Evolutionary conservation across 2,888 invertebrate genomes (phyloP).

Genomic region (Harpalus rubripes): DNA sequence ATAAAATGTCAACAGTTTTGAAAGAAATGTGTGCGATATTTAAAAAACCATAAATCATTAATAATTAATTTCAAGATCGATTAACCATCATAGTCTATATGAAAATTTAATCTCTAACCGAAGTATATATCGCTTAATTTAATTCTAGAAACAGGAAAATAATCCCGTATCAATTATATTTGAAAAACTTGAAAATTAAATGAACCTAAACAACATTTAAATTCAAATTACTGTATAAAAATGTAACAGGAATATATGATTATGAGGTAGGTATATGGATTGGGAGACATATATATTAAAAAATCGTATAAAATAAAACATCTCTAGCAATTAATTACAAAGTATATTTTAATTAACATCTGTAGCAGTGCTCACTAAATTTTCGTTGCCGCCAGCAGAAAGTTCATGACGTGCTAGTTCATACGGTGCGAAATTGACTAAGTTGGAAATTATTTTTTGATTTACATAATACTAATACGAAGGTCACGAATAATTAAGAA

Average conservation of each 20-base stretch:
- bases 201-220: constrained; percentile 42
- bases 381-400: constrained; percentile 13
- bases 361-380: constrained; percentile 41
- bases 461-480: neutral
- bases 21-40: neutral
- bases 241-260: constrained; percentile 30
- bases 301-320: constrained; percentile 51
- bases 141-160: constrained; percentile 36
- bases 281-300: constrained; percentile 36
- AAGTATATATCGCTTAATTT: constrained; percentile 39
- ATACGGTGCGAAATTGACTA: neutral
- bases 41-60: constrained; percentile 23
- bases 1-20: constrained; percentile 24
- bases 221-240: constrained; percentile 47
- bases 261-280: constrained; percentile 41
- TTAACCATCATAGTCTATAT: neutral
- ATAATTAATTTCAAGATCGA: constrained; percentile 12
- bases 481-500: too few species aligned
- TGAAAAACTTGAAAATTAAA: constrained; percentile 38
- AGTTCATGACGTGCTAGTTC: neutral
- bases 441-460: neutral
- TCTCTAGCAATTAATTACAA: constrained; percentile 53
- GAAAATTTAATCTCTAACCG: constrained; percentile 32
- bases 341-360: constrained; percentile 57
- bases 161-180: constrained; percentile 40